Evolutionary conservation across 1,140 invertebrate genomes (phyloP).

Genomic region (Zaprionus capensis): DNA sequence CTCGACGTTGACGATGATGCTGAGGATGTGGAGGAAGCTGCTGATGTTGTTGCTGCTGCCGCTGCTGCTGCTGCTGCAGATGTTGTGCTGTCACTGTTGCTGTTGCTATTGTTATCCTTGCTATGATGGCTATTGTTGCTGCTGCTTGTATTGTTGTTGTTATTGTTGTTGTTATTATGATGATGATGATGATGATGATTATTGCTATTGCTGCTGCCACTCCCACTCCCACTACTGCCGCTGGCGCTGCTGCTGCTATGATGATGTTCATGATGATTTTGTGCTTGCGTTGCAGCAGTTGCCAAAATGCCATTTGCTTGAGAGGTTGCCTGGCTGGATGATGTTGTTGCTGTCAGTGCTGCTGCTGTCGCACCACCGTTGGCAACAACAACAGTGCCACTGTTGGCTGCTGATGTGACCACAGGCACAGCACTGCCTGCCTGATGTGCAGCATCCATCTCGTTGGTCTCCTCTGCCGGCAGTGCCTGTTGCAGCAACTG

Average conservation of each 20-base stretch:
- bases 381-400: conserved; percentile 34
- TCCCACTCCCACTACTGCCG: conserved; percentile 27
- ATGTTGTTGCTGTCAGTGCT: conserved; percentile 36
- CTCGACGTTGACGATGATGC: conserved; percentile 37
- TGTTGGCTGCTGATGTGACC: conserved; percentile 9
- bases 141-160: conserved; percentile 30
- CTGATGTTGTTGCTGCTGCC: conserved; percentile 20
- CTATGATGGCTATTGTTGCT: conserved; percentile 32
- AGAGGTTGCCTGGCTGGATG: conserved; percentile 1
- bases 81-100: conserved; percentile 32
- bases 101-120: conserved; percentile 45
- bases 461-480: conserved; percentile 87
- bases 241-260: conserved; percentile 61
- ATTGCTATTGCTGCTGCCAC: conserved; percentile 59
- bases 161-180: conserved; percentile 34
- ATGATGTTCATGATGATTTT: conserved; percentile 76
- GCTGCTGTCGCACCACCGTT: conserved; percentile 49
- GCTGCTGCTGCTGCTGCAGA: conserved; percentile 9
- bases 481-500: conserved; percentile 96
- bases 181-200: conserved; percentile 69
- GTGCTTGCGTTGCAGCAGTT: conserved; percentile 62
- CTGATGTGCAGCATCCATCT: conserved; percentile 47
- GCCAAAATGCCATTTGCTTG: conserved; percentile 66
- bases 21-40: conserved; percentile 23
- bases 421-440: conserved; percentile 18